A percentile compares a stretch with the other conserved stretches of the same genome.
Conservation (phyloP, 2,113 vertebrate genomes). For the Salvelinus sp. region DNA sequence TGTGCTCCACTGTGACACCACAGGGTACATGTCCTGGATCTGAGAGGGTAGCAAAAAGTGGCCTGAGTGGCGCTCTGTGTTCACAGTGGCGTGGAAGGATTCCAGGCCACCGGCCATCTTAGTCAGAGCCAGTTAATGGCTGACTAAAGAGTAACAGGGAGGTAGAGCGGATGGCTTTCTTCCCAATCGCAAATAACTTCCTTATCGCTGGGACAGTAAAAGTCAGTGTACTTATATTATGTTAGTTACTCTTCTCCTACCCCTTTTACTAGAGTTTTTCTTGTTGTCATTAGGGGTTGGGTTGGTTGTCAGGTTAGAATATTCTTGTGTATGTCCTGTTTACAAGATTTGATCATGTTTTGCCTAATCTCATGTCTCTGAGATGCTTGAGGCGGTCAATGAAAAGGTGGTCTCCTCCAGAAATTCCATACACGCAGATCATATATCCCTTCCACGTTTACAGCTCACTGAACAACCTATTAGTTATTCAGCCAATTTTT, state of each 20-base stretch:
- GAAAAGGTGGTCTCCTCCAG: neutral
- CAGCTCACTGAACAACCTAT: neutral
- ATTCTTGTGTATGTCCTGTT: neutral
- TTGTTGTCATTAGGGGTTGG: neutral
- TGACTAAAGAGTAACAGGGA: constrained; percentile 31
- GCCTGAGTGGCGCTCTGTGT: neutral
- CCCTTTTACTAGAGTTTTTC: too few species aligned
- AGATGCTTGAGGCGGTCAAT: neutral
- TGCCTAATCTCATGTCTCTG: neutral
- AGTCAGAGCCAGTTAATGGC: constrained; percentile 30
- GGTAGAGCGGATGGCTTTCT: neutral
- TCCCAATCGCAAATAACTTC: too few species aligned
- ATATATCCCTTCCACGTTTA: neutral
- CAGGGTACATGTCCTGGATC: neutral
- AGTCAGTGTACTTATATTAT: too few species aligned
- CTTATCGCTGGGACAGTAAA: too few species aligned
- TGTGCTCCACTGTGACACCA: neutral
- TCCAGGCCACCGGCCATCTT: neutral
- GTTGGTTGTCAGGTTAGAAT: neutral
- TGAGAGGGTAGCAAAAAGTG: neutral
- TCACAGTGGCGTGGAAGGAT: neutral
- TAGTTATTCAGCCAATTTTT: neutral
- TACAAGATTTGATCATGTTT: too few species aligned
- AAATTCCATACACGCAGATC: neutral
- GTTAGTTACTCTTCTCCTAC: too few species aligned